Percentiles rank a stretch among this genome's conserved stretches.
These are phyloP conservation scores for Myioborus melanocephalus DNA, from an alignment of 2,797 vertebrate genomes.

Conservation along the genomic window DNA sequence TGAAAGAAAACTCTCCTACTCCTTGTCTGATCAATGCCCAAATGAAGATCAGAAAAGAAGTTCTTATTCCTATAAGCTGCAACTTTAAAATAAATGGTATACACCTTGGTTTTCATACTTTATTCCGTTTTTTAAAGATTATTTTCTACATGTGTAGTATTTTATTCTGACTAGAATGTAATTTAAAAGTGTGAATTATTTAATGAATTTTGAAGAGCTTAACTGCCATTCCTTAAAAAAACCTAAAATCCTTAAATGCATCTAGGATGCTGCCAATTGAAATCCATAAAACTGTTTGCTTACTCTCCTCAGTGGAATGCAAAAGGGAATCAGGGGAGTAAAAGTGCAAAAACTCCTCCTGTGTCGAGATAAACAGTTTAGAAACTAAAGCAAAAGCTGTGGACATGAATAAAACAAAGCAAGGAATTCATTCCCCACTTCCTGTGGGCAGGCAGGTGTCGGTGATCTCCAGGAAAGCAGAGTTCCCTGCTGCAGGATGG, in stretches of 20 bases:
- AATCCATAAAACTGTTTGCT: background rate
- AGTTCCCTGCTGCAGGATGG: fast-evolving
- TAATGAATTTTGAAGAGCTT: background rate
- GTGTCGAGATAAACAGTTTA: background rate
- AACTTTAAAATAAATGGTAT: background rate
- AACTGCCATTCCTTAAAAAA: background rate
- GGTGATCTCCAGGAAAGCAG: background rate
- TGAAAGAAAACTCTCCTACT: background rate
- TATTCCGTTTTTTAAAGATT: background rate
- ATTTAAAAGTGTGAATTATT: slow-evolving; percentile 1
- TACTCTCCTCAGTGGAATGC: fast-evolving
- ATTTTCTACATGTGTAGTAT: background rate
- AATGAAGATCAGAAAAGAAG: background rate
- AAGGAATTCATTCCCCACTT: background rate
- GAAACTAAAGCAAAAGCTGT: background rate
- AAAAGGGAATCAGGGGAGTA: background rate
- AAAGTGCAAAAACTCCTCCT: background rate
- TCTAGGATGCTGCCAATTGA: background rate
- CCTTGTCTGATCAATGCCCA: background rate
- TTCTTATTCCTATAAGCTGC: background rate
- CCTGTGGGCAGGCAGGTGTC: background rate
- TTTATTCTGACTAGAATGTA: background rate
- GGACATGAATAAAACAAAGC: fast-evolving
- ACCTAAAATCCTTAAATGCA: background rate
- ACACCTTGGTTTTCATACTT: background rate